A percentile compares a stretch with the other conserved stretches of the same genome.
Evolutionary conservation across 2,113 vertebrate species (phyloP).

Genomic region (Passer domesticus): DNA sequence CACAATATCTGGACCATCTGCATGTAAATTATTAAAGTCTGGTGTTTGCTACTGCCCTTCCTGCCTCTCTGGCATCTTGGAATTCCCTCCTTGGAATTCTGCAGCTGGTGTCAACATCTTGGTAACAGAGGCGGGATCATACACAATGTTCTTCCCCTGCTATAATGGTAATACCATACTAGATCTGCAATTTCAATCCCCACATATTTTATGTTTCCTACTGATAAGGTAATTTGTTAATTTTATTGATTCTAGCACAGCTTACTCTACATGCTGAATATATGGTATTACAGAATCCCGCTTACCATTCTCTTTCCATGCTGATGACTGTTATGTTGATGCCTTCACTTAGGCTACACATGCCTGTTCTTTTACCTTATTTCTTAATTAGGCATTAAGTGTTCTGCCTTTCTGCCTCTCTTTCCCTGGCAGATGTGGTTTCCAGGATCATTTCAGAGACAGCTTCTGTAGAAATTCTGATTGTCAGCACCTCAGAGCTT

Average conservation of each 20-base stretch:
- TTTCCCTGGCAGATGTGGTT: background rate
- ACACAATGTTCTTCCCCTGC: background rate
- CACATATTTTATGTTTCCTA: background rate
- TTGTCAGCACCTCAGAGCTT: background rate
- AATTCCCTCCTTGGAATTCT: background rate
- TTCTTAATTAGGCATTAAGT: background rate
- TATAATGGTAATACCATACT: background rate
- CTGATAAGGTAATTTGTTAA: background rate
- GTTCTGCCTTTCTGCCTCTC: background rate
- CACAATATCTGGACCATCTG: background rate
- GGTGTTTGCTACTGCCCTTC: background rate
- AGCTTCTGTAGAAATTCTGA: background rate
- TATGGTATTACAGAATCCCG: background rate
- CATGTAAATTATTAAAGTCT: background rate
- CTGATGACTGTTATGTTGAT: background rate
- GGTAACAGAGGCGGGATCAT: background rate
- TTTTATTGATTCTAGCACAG: background rate
- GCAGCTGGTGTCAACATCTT: background rate
- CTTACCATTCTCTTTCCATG: background rate
- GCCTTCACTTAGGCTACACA: background rate
- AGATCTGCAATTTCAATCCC: background rate
- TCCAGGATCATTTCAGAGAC: background rate
- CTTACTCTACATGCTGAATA: background rate
- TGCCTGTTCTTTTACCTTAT: background rate
- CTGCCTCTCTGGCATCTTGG: background rate